A percentile compares a stretch with the other conserved stretches of the same genome.
These are phyloP conservation scores for Zapus hudsonius DNA, from an alignment of 2,113 vertebrate genomes.

Conservation along the genomic window DNA sequence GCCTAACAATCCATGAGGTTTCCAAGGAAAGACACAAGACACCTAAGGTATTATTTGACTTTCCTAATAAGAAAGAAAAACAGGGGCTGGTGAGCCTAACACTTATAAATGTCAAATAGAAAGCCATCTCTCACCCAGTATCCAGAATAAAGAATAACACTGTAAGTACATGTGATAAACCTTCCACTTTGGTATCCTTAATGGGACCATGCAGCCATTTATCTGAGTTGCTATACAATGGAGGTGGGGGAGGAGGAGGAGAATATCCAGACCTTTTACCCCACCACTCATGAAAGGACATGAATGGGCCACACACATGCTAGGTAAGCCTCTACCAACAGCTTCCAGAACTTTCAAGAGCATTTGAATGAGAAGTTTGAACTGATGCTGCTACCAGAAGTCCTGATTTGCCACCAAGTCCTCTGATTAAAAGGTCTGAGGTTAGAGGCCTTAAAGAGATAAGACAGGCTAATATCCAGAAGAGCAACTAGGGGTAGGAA, in stretches of 20 bases:
- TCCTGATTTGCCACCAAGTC: background rate
- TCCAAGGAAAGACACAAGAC: background rate
- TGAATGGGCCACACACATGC: background rate
- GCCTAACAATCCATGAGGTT: background rate
- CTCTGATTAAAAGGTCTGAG: background rate
- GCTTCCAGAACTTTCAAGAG: background rate
- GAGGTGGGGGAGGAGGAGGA: background rate
- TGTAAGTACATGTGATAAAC: background rate
- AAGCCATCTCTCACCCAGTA: background rate
- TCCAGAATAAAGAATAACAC: background rate
- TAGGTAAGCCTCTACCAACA: background rate
- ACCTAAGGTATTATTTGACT: background rate
- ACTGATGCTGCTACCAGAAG: background rate
- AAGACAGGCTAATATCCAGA: background rate
- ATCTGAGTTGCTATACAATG: too few relatives aligned
- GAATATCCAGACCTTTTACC: background rate
- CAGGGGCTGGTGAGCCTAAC: background rate
- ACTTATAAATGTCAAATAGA: background rate
- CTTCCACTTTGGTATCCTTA: background rate
- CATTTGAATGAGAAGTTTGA: background rate
- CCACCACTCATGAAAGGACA: background rate
- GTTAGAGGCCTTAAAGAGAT: background rate
- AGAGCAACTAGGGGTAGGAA: background rate
- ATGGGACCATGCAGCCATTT: background rate
- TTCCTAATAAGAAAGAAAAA: background rate